Percentiles rank a stretch among this genome's conserved stretches.
Evolutionary conservation across 2,113 vertebrate species (phyloP).

Genomic region (Euleptes europaea): DNA sequence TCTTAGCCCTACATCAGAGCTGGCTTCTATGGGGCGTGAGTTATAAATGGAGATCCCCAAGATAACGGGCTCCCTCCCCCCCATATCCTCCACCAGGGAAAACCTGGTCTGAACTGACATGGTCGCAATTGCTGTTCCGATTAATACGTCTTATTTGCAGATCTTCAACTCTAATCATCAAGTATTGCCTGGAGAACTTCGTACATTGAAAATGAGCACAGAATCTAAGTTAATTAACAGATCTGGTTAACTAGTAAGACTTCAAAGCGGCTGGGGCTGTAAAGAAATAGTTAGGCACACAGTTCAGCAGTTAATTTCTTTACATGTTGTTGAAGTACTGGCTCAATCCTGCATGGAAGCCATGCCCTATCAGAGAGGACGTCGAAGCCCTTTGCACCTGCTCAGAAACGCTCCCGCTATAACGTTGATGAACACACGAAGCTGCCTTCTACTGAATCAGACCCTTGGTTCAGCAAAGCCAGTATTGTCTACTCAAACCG

Average conservation of each 20-base stretch:
- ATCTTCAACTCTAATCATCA: neutral
- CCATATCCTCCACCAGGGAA: neutral
- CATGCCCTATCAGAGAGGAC: accelerated
- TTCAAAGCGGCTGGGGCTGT: neutral
- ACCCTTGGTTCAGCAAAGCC: too few relatives aligned
- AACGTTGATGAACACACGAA: neutral
- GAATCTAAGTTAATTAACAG: too few relatives aligned
- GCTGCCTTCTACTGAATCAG: too few relatives aligned
- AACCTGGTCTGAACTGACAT: neutral
- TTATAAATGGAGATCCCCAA: too few relatives aligned
- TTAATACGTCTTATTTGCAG: neutral
- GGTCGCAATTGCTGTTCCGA: neutral
- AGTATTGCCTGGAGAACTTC: too few relatives aligned
- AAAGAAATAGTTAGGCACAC: neutral
- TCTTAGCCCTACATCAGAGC: too few relatives aligned
- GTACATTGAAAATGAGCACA: neutral
- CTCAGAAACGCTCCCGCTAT: neutral
- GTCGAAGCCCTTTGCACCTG: neutral
- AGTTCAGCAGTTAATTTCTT: too few relatives aligned
- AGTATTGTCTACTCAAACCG: too few relatives aligned
- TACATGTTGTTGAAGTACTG: too few relatives aligned
- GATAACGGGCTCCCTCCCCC: neutral
- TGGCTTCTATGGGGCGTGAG: neutral
- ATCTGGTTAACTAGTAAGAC: neutral
- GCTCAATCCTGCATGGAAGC: neutral